Conservation (phyloP, 2,797 vertebrate species). For the Sebastes taczanowskii region DNA sequence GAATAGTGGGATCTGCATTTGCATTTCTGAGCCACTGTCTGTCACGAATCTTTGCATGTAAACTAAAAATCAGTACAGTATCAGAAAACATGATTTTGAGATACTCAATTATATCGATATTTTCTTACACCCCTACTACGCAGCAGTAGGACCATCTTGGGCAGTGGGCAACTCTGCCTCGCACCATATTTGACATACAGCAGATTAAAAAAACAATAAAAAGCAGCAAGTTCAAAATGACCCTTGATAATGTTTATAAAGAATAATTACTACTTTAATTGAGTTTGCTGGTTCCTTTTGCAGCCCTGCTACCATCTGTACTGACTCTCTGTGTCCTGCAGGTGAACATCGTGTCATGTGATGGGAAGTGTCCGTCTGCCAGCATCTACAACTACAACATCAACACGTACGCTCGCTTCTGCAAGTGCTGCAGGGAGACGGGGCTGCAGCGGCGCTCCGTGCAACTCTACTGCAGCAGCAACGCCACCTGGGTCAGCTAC, state of each 20-base stretch:
- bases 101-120: too few relatives aligned
- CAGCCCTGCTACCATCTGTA: background rate
- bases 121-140: too few relatives aligned
- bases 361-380: conserved; percentile 96
- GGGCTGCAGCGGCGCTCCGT: conserved; percentile 92
- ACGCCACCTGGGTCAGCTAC: conserved; percentile 96
- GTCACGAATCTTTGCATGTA: too few relatives aligned
- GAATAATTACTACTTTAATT: background rate
- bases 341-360: conserved; percentile 98
- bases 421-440: conserved; percentile 97
- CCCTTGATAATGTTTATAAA: background rate
- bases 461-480: conserved; percentile 93
- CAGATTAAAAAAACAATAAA: background rate
- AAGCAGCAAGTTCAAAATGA: background rate
- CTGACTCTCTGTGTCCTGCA: conserved; percentile 52
- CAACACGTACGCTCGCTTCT: conserved; percentile 96
- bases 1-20: too few relatives aligned
- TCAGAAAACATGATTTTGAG: too few relatives aligned
- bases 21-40: too few relatives aligned
- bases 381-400: conserved; percentile 99
- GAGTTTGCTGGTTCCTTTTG: background rate
- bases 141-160: background rate
- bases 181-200: background rate
- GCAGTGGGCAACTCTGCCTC: background rate
- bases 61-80: too few relatives aligned